Base-by-base conservation (phyloP, 2,113 vertebrate genomes). In the Nothoprocta pentlandii region DNA sequence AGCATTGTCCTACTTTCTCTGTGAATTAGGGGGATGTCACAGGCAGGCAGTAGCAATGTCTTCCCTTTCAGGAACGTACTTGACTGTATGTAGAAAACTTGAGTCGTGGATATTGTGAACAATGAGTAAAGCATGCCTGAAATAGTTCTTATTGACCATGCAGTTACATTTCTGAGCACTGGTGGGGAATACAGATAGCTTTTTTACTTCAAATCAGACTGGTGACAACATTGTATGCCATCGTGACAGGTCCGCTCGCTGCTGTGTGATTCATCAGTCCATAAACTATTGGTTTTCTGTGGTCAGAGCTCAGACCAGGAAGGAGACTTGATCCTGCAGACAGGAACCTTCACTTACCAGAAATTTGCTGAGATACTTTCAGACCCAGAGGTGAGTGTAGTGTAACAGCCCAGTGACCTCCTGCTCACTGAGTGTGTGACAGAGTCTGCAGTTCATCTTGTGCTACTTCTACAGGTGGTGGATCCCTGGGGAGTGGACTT, bases 251-350 rank as follows among this genome's bases (percentile, higher is more conserved):
- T 99, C 87, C 96, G 95, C 85, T 97, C 98, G n/a, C 97, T 99
- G 83, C 95, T 99, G 91, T 98, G 98, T n/a, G 98, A 98, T 95
- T 82, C 96, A 30, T 98, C 99, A 70, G 97, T 97, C 68, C 97
- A 99, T 95, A 99, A 99, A 96, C 96, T 99, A 58, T 95, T 99
- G 74, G 97, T 99, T 84, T 96, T 99, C 82, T 99, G 99, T 66
- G 99, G 99, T n/a, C 99, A 99, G 95, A 98, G 98, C 94, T 98
- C 98, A 67, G 99, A 99, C 62, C 98, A 98, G 80, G 98, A 98
- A 82, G 98, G 98, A 89, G 99, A 99, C 88, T 92, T 99, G 90
- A 97, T 98, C 87, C 97, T 99, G 54, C 98, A 99, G 97, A 97
- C 98, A 4, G 99, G 99, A 85, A 98, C 98, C 32, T 99, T 99